These are phyloP conservation scores for Varanus salvator DNA, from an alignment of 2,113 vertebrate genomes.

Conservation along the genomic window DNA sequence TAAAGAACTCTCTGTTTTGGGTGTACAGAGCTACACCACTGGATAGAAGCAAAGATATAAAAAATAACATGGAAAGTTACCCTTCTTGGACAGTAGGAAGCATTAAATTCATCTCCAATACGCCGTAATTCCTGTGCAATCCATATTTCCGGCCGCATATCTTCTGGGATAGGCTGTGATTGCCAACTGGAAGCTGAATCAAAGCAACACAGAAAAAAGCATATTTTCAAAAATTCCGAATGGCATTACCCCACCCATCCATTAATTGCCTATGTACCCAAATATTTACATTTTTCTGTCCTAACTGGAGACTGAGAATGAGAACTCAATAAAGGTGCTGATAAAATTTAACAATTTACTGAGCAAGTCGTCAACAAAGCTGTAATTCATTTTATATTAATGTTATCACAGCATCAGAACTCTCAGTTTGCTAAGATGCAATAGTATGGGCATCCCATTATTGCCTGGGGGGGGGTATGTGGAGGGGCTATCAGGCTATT, in stretches of 20 bases:
- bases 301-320: not conserved
- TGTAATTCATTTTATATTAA: not conserved
- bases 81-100: slow-evolving; percentile 75
- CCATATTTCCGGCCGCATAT: slow-evolving; percentile 80
- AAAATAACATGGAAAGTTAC: slow-evolving; percentile 67
- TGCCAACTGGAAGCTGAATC: slow-evolving; percentile 75
- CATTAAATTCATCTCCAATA: slow-evolving; percentile 91
- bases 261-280: not conserved
- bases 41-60: slow-evolving; percentile 34
- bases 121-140: slow-evolving; percentile 87
- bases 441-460: too few species aligned
- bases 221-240: slow-evolving; percentile 14
- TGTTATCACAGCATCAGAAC: not conserved
- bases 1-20: not conserved
- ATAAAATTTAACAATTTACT: not conserved
- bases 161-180: slow-evolving; percentile 71
- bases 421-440: too few species aligned
- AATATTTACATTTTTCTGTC: rapidly evolving
- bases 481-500: too few species aligned
- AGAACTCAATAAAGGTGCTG: not conserved
- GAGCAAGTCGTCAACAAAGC: not conserved
- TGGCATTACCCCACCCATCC: not conserved
- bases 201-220: slow-evolving; percentile 12
- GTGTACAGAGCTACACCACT: not conserved
- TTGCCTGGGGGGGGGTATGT: too few species aligned